Percentiles rank a stretch among this genome's conserved stretches.
Evolutionary conservation across 2,113 vertebrate genomes (phyloP).

Genomic region (Lethenteron reissneri): DNA sequence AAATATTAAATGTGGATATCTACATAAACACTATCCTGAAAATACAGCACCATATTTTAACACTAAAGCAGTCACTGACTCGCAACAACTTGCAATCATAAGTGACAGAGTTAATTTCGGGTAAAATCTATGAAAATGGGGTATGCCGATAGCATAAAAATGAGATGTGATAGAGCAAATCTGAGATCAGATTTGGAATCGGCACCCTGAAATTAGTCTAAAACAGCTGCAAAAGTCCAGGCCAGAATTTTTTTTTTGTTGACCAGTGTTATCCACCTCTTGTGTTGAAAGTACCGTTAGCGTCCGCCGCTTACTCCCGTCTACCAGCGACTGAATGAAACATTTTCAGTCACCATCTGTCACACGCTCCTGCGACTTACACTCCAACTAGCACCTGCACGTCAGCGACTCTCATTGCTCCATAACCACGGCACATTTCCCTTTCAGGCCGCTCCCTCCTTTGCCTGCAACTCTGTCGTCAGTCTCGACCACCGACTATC

Average conservation of each 20-base stretch:
- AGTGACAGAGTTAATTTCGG: not conserved
- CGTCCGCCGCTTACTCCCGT: not conserved
- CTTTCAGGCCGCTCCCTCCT: constrained; percentile 9
- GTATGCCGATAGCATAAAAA: not conserved
- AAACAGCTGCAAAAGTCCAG: not conserved
- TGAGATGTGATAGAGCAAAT: not conserved
- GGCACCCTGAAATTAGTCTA: too few relatives aligned
- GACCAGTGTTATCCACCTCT: not conserved
- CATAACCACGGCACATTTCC: too few relatives aligned
- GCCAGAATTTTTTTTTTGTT: not conserved
- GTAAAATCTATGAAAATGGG: not conserved
- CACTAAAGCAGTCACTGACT: not conserved
- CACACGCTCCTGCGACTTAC: too few relatives aligned
- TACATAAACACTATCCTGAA: not conserved
- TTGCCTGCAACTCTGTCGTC: constrained; percentile 6
- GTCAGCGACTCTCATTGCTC: not conserved
- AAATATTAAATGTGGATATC: too few relatives aligned
- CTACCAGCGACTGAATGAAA: not conserved
- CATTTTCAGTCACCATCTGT: not conserved
- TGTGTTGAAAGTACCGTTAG: not conserved
- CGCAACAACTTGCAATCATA: not conserved
- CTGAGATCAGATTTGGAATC: not conserved
- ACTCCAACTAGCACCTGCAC: too few relatives aligned
- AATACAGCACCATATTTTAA: not conserved
- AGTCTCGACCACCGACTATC: too few relatives aligned